Base-by-base conservation (phyloP, 2,797 vertebrate species). In the Aphelocoma californica region DNA sequence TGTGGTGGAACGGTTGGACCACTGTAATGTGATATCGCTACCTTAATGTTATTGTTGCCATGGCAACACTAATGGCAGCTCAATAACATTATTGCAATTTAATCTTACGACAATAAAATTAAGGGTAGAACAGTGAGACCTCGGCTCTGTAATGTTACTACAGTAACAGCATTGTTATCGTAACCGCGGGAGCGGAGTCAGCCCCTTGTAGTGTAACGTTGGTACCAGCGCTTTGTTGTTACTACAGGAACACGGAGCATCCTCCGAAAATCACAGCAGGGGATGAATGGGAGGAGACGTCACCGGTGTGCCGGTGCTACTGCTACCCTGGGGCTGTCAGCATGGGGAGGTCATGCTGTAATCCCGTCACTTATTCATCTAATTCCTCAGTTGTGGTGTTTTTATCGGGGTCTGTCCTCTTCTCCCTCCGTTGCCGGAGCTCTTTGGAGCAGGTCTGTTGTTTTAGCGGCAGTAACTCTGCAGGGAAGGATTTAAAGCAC, bases 1-100 rank as follows among this genome's bases (percentile, higher is more conserved):
- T 91, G 95, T 48, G 91, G 94, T 53, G 91, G 94, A 95, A 90
- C 54, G 82, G 86, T 61, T 14, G 72, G 95, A 54, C 93, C 77
- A 5, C 93, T 54, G 96, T 92, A 92, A 95, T 31, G 85, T 2
- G 82, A 92, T 93, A 42, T 3, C n/a, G 23, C 90, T 88, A 78
- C 96, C 94, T 93, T 97, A 95, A 96, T 93, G 94, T 88, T 90
- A 71, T 72, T 91, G 95, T 97, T 83, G 25, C 96, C 93, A 14
- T 15, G 92, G 88, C 3, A 44, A 96, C 66, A 17, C 93, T 97
- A 97, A 97, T 95, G 88, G 94, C 50, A 11, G 95, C 96, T 97
- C 95, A 92, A 95, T 96, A 95, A 91, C 93, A 86, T 96, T 96
- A 97, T 96, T 95, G 94, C 95, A 95, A 96, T 96, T 95, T 97